Evolutionary conservation across 1,140 invertebrate species (phyloP).

Genomic region (Bombyx mandarina): DNA sequence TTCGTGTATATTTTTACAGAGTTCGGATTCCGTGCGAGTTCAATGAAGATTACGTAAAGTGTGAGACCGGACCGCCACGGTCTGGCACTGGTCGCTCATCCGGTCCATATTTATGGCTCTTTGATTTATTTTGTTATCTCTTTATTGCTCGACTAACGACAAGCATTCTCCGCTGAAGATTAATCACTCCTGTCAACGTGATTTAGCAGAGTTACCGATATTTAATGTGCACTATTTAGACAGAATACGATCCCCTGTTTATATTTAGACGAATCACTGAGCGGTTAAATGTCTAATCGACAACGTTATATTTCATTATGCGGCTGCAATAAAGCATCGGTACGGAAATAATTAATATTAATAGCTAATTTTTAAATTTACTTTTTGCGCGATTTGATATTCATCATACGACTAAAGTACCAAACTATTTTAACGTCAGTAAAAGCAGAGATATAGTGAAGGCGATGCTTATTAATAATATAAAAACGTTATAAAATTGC

Average conservation of each 20-base stretch:
- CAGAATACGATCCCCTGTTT: slow-evolving; percentile 50
- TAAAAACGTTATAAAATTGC: too few species aligned
- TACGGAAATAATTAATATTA: too few species aligned
- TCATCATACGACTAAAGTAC: too few species aligned
- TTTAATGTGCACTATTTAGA: slow-evolving; percentile 65
- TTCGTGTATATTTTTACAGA: slow-evolving; percentile 59
- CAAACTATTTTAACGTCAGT: too few species aligned
- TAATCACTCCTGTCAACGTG: slow-evolving; percentile 63
- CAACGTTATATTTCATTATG: slow-evolving; percentile 25
- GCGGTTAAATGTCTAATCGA: slow-evolving; percentile 44
- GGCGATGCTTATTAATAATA: too few species aligned
- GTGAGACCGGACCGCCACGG: slow-evolving; percentile 45
- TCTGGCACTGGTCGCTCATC: slow-evolving; percentile 60
- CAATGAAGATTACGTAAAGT: slow-evolving; percentile 63
- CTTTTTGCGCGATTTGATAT: too few species aligned
- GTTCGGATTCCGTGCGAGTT: slow-evolving; percentile 38
- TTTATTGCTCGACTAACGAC: slow-evolving; percentile 66
- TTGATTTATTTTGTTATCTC: slow-evolving; percentile 71
- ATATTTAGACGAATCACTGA: slow-evolving; percentile 50
- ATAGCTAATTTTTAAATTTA: too few species aligned
- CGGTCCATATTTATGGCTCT: slow-evolving; percentile 55
- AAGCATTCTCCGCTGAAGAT: slow-evolving; percentile 62
- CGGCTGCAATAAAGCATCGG: slow-evolving; percentile 10
- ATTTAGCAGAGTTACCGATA: slow-evolving; percentile 67
- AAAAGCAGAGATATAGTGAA: too few species aligned